Evolutionary conservation across 1,140 invertebrate genomes (phyloP).

Genomic region (Zaprionus camerounensis): DNA sequence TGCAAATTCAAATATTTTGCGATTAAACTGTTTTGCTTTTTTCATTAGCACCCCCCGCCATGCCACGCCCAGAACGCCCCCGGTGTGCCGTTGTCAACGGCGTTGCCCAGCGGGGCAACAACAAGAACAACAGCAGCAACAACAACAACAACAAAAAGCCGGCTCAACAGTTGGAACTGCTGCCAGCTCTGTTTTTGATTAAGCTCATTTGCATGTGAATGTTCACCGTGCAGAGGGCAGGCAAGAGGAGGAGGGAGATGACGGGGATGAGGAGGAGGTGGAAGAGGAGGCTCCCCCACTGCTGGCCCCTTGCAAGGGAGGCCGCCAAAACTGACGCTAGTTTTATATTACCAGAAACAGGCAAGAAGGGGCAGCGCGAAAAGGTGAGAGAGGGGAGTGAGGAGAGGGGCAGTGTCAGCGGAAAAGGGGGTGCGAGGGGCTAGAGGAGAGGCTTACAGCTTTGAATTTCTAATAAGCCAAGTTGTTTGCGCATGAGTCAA

Average conservation of each 20-base stretch:
- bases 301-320: neutral
- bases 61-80: neutral
- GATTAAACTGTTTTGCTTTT: slow-evolving; percentile 79
- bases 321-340: slow-evolving; percentile 40
- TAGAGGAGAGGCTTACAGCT: slow-evolving; percentile 34
- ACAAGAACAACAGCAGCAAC: neutral
- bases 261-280: too few relatives aligned
- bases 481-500: slow-evolving; percentile 81
- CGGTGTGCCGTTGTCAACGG: slow-evolving; percentile 19
- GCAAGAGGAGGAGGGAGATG: too few relatives aligned
- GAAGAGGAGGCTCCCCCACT: too few relatives aligned
- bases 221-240: neutral
- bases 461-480: slow-evolving; percentile 81
- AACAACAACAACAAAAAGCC: slow-evolving; percentile 17
- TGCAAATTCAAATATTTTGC: slow-evolving; percentile 78
- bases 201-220: slow-evolving; percentile 81
- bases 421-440: neutral
- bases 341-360: slow-evolving; percentile 67
- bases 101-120: slow-evolving; percentile 27
- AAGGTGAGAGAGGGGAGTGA: too few relatives aligned
- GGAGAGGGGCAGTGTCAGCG: neutral
- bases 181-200: slow-evolving; percentile 72
- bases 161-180: slow-evolving; percentile 46
- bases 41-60: slow-evolving; percentile 69
- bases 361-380: too few relatives aligned